Percentiles rank a stretch among this genome's conserved stretches.
phyloP scores from a whole-genome alignment of 2,113 vertebrate species.

The Macroglossus sobrinus region DNA sequence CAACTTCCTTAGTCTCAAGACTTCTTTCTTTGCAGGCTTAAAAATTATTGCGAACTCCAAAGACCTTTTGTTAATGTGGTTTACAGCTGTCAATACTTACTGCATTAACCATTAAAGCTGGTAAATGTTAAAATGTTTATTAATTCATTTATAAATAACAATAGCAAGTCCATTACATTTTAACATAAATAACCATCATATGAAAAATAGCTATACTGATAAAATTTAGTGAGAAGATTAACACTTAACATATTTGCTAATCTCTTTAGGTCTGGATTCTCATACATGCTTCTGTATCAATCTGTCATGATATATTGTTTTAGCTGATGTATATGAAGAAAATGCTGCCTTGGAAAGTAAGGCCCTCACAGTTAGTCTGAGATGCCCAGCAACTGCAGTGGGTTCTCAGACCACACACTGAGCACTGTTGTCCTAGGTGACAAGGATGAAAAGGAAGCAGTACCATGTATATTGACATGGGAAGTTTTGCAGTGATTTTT shows the following conservation, averaged over 20 bases:
- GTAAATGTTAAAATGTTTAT: not conserved
- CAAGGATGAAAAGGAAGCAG: no score
- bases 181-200: not conserved
- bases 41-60: not conserved
- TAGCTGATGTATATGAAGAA: not conserved
- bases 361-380: not conserved
- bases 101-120: not conserved
- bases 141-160: not conserved
- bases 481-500: not conserved
- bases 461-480: not conserved
- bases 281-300: not conserved
- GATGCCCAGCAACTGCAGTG: not conserved
- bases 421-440: not conserved
- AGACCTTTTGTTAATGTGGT: not conserved
- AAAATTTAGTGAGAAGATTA: not conserved
- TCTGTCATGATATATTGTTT: not conserved
- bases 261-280: not conserved
- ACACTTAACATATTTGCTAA: not conserved
- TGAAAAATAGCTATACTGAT: not conserved
- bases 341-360: not conserved
- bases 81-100: not conserved
- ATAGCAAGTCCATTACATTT: not conserved
- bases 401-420: not conserved
- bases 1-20: not conserved
- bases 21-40: not conserved